phyloP scores from a whole-genome alignment of 64 coral and sea anemone genomes.

The Actinia tenebrosa region DNA sequence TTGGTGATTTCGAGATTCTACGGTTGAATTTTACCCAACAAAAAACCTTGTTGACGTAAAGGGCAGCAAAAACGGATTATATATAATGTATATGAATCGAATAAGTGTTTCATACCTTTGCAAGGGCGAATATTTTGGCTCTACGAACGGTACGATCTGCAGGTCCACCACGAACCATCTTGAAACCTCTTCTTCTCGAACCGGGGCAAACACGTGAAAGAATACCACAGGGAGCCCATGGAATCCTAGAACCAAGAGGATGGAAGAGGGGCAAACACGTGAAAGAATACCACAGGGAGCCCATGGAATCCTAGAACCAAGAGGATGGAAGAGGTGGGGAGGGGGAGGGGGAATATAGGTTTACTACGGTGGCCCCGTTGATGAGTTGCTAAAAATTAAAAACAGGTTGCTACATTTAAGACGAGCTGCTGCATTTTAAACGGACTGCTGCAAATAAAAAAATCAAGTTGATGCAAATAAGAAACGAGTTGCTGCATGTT shows the following conservation, averaged over 20 bases:
- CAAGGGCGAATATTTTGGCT: conserved; percentile 92
- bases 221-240: background rate
- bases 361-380: no score
- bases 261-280: background rate
- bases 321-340: no score
- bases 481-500: no score
- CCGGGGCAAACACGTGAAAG: background rate
- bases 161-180: conserved; percentile 93
- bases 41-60: background rate
- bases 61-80: background rate
- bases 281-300: background rate
- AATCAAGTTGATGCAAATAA: no score
- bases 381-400: no score
- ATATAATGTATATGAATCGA: background rate
- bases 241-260: no score
- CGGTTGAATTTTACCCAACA: background rate
- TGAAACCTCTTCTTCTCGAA: background rate
- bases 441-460: no score
- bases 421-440: no score
- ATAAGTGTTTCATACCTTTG: conserved; percentile 58
- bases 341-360: no score
- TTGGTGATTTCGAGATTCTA: background rate
- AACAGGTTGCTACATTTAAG: no score
- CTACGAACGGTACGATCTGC: conserved; percentile 72
- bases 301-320: background rate